phyloP scores from a whole-genome alignment of 2,888 invertebrate species.

The Clanis bilineata region DNA sequence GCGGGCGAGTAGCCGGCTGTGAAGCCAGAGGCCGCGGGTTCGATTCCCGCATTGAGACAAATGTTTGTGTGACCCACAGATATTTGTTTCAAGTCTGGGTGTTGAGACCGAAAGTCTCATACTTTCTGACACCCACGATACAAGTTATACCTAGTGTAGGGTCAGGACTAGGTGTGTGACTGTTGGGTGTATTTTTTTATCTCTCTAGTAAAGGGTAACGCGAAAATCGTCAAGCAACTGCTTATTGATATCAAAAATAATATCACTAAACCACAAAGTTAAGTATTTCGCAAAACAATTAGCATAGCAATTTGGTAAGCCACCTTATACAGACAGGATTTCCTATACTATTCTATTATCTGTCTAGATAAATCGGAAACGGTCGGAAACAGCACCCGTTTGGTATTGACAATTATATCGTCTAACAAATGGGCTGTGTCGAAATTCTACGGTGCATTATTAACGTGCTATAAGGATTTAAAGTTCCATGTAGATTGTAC shows the following conservation, averaged over 20 bases:
- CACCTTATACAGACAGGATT: conserved; percentile 57
- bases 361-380: conserved; percentile 59
- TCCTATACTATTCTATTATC: conserved; percentile 59
- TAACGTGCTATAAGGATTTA: conserved; percentile 52
- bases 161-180: too few species aligned
- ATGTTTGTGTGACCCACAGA: too few species aligned
- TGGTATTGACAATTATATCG: conserved; percentile 68
- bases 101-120: too few species aligned
- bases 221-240: not conserved
- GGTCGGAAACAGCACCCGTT: conserved; percentile 54
- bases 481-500: too few species aligned
- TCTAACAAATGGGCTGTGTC: conserved; percentile 56
- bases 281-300: conserved; percentile 65
- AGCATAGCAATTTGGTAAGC: conserved; percentile 70
- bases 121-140: too few species aligned
- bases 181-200: too few species aligned
- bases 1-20: too few species aligned
- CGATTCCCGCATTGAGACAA: too few species aligned
- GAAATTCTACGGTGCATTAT: conserved; percentile 46
- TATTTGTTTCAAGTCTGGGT: too few species aligned
- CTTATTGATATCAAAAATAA: conserved; percentile 5
- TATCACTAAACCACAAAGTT: conserved; percentile 21
- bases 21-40: too few species aligned
- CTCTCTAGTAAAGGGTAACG: not conserved
- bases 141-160: too few species aligned